Evolutionary conservation across 2,797 vertebrate genomes (phyloP), one percentile per base, ranked within the genome.

Genomic region (Tarsius wallacei): DNA sequence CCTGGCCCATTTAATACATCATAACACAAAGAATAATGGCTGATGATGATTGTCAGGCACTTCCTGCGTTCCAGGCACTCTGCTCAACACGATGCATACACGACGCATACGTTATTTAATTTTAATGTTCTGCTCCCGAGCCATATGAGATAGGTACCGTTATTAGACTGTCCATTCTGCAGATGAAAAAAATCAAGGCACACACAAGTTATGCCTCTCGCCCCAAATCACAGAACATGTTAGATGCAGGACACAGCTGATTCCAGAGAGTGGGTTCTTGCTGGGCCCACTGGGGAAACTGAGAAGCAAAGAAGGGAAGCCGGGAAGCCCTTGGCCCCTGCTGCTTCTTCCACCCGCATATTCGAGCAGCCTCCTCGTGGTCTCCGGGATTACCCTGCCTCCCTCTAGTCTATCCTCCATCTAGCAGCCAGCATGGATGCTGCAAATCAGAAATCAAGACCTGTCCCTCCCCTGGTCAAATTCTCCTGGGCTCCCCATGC

Each of bases 101-200:
- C 12, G 42, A 42, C 42, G 42, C 42, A 42, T 42, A 47, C 42
- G 61, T 59, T 78, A 64, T 90, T 93, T 96, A 78, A 83, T 59
- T 53, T 24, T 95, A 78, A 83, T 59, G 47, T 24, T 15, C 8
- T 42, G 8, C 21, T 71, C 13, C 77, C 70, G 28, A 85, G 83
- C 36, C n/a, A 55, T 21, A 55, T 0, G 17, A 28, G 55, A 83
- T 6, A 59, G 55, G 24, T 36, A 47, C 7, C 68, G 22, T n/a
- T 70, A 21, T 49, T 74, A 88, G 89, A 87, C 51, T 66, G 86
- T 28, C 49, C 68, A 55, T 71, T 97, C 74, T 66, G 59, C 51
- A 88, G 77, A 57, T 90, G 83, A 83, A 82, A 84, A 42, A 93
- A 81, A 86, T 70, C 77, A 84, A 97, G 83, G 86, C 82, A 61